Percentiles rank a stretch among this genome's conserved stretches.
These are phyloP conservation scores for Apodemia duryi DNA, from an alignment of 2,888 invertebrate genomes.

Conservation along the genomic window DNA sequence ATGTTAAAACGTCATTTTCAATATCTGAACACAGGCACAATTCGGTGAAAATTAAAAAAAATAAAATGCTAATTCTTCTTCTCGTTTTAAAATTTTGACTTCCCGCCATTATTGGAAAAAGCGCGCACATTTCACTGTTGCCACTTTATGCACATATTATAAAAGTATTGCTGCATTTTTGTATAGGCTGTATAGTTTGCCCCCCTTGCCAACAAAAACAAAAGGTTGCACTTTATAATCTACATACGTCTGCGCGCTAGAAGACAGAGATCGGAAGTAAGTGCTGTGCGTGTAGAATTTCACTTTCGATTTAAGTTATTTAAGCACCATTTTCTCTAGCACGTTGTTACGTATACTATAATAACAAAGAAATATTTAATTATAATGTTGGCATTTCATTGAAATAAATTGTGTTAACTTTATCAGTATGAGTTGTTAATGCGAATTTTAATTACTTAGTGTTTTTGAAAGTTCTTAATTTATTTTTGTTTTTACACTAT, in stretches of 20 bases:
- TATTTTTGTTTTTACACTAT: background rate
- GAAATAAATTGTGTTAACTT: constrained; percentile 16
- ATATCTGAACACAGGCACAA: constrained; percentile 49
- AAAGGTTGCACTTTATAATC: constrained; percentile 38
- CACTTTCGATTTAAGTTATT: constrained; percentile 51
- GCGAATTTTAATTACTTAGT: background rate
- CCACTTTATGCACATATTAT: constrained; percentile 44
- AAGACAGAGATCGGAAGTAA: constrained; percentile 65
- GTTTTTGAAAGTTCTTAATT: constrained; percentile 1
- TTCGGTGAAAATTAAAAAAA: constrained; percentile 38
- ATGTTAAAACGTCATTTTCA: constrained; percentile 67
- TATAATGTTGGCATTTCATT: constrained; percentile 15
- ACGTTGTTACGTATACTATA: constrained; percentile 29
- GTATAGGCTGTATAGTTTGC: constrained; percentile 30
- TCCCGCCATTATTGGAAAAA: constrained; percentile 47
- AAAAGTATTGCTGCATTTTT: constrained; percentile 22
- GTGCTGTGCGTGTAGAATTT: constrained; percentile 53
- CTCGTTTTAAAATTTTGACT: constrained; percentile 42
- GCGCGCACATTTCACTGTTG: constrained; percentile 20
- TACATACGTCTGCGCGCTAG: constrained; percentile 55
- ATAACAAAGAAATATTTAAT: constrained; percentile 29
- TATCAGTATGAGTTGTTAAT: constrained; percentile 8
- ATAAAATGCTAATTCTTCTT: constrained; percentile 41
- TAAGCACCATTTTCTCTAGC: constrained; percentile 37
- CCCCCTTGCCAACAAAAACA: constrained; percentile 12